Evolutionary conservation across 2,797 vertebrate genomes (phyloP).

Genomic region (Notamacropus eugenii): DNA sequence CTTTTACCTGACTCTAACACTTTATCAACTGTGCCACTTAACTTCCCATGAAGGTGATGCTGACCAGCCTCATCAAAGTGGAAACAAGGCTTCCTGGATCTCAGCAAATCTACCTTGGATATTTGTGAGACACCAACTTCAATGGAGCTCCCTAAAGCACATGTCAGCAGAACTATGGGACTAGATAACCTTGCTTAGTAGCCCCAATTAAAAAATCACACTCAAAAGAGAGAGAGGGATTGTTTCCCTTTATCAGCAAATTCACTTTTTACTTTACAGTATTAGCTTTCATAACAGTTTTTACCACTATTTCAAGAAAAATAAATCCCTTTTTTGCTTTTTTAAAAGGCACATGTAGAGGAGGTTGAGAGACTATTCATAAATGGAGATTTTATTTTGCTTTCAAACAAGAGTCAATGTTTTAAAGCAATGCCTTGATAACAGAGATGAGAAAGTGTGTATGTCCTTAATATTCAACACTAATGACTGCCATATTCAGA

Average conservation of each 20-base stretch:
- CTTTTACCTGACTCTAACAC: background rate
- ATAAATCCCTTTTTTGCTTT: background rate
- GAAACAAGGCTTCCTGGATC: background rate
- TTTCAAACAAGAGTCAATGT: slow-evolving; percentile 3
- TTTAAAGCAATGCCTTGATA: background rate
- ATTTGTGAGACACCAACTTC: background rate
- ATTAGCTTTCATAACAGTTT: slow-evolving; percentile 39
- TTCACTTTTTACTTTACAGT: background rate
- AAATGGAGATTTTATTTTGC: background rate
- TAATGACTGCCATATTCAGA: slow-evolving; percentile 9
- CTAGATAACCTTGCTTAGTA: background rate
- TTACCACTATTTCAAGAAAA: slow-evolving; percentile 28
- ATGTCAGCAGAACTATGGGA: background rate
- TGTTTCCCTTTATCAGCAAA: slow-evolving; percentile 27
- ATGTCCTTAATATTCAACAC: background rate
- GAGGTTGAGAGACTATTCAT: background rate
- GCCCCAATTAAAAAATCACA: background rate
- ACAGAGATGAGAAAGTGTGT: background rate
- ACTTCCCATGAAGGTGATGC: background rate
- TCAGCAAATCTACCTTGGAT: background rate
- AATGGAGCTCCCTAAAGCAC: background rate
- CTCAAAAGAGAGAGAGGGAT: background rate
- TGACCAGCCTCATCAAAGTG: background rate
- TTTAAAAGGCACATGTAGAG: background rate
- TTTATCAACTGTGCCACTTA: background rate